A percentile compares a stretch with the other conserved stretches of the same genome.
These are phyloP conservation scores for Brachypodius melanocephalos DNA, from an alignment of 2,113 vertebrate species.

Conservation along the genomic window DNA sequence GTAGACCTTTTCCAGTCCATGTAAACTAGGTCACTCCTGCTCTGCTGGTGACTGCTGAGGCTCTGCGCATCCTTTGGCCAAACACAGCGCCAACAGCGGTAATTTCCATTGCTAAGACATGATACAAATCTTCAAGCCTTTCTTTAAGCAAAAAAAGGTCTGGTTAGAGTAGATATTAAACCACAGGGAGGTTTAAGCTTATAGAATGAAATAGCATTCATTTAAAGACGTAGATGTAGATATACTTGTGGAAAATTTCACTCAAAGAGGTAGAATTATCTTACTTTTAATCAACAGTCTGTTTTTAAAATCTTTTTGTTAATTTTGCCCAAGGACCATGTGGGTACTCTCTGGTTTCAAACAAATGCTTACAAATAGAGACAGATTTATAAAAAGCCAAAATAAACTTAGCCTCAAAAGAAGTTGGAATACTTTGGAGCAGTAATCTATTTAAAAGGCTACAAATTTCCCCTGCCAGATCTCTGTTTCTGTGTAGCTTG, in stretches of 20 bases:
- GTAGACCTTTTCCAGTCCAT: slow-evolving; percentile 24
- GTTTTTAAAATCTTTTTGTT: not conserved
- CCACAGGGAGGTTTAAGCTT: fast-evolving
- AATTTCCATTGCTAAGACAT: not conserved
- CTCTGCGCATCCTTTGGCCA: not conserved
- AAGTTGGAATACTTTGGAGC: not conserved
- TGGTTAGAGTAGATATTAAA: not conserved
- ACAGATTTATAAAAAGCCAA: not conserved
- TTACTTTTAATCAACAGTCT: not conserved
- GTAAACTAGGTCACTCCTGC: slow-evolving; percentile 31
- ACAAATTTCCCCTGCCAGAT: not conserved
- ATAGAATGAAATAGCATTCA: not conserved
- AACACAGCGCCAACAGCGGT: not conserved
- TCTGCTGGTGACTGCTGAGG: not conserved
- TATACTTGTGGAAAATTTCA: not conserved
- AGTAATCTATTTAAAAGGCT: not conserved
- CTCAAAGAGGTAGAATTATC: not conserved
- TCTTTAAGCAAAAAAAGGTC: not conserved
- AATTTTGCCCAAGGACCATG: not conserved
- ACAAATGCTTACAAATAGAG: not conserved
- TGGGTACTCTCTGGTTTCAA: not conserved
- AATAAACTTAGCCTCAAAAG: not conserved
- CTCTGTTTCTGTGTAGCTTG: not conserved
- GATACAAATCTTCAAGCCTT: not conserved
- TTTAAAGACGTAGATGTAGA: not conserved